These are phyloP conservation scores for Hapalemur alaotrensis DNA, from an alignment of 2,797 vertebrate genomes.

Conservation along the genomic window DNA sequence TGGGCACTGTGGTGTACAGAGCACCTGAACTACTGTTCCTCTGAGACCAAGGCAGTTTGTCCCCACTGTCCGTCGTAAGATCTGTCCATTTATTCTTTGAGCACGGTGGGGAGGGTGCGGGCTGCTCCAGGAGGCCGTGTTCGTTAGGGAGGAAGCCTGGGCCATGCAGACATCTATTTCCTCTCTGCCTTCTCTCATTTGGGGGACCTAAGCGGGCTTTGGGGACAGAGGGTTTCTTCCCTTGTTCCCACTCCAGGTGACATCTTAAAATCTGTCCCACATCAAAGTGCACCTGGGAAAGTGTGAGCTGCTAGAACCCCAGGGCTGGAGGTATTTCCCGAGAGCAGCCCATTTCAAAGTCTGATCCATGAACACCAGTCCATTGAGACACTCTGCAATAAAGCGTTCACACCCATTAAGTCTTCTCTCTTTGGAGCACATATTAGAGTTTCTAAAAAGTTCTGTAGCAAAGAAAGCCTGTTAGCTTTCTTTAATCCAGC, in stretches of 20 bases:
- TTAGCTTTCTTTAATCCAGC: not conserved
- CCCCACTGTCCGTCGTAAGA: rapidly evolving
- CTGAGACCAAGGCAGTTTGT: not conserved
- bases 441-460: not conserved
- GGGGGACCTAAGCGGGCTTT: not conserved
- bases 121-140: not conserved
- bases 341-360: not conserved
- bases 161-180: not conserved
- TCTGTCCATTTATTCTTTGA: not conserved
- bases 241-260: not conserved
- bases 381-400: not conserved
- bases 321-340: not conserved
- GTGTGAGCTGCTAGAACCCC: not conserved
- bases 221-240: not conserved
- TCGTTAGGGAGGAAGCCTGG: not conserved
- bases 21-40: not conserved
- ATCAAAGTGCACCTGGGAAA: not conserved
- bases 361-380: not conserved
- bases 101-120: not conserved
- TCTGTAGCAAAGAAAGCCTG: not conserved
- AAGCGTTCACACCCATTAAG: not conserved
- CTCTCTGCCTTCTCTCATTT: not conserved
- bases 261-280: not conserved
- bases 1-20: too few species aligned
- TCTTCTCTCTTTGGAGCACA: not conserved